A percentile compares a stretch with the other conserved stretches of the same genome.
phyloP scores from a whole-genome alignment of 1,140 invertebrate species.

The Pseudoatta argentina region DNA sequence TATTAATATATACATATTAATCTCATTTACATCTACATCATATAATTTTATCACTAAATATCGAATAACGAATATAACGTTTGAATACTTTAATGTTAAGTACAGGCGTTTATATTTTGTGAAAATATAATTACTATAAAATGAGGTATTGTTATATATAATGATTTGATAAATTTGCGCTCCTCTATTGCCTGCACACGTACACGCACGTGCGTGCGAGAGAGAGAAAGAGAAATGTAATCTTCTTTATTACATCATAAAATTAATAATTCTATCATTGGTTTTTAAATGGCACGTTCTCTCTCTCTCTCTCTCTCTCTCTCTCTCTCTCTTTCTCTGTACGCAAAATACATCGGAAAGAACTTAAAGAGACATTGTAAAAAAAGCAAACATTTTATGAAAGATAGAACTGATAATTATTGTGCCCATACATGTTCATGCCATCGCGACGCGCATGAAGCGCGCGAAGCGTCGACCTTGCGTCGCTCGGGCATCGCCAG shows the following conservation, averaged over 20 bases:
- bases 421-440: neutral
- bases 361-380: neutral
- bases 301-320: too few species aligned
- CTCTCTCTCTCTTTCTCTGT: too few species aligned
- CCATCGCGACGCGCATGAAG: conserved; percentile 9
- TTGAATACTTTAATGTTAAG: too few species aligned
- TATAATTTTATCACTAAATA: neutral
- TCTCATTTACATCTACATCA: neutral
- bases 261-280: neutral
- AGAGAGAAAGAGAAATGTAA: neutral
- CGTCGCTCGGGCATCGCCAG: neutral
- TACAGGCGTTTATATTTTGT: too few species aligned
- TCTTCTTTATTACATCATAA: neutral
- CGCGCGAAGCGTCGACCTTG: conserved; percentile 32
- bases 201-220: too few species aligned
- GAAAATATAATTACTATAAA: neutral
- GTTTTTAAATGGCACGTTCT: neutral
- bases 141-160: neutral
- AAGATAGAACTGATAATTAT: conserved; percentile 8
- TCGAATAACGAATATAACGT: neutral
- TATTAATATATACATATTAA: neutral
- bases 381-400: neutral
- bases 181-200: neutral
- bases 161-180: neutral
- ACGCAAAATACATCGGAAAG: neutral